A percentile compares a stretch with the other conserved stretches of the same genome.
Conservation (phyloP, 2,113 vertebrate species). For the Leuciscus idus region DNA sequence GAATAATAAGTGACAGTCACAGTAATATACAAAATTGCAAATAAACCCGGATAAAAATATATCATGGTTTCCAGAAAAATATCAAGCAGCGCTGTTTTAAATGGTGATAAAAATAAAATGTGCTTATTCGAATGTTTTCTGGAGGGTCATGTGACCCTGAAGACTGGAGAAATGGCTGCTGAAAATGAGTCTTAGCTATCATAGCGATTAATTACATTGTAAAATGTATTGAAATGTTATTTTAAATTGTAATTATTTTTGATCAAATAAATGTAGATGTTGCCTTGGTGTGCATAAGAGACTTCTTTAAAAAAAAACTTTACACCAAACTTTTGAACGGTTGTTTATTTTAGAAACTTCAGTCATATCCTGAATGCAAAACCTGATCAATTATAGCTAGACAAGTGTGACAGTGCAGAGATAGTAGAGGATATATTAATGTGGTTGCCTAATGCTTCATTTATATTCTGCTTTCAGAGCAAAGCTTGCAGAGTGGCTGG, state of each 20-base stretch:
- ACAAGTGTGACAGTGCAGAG: neutral
- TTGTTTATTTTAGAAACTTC: neutral
- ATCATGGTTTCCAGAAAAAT: neutral
- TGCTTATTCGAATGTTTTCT: neutral
- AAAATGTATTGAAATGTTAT: neutral
- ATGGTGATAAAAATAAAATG: neutral
- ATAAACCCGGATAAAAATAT: neutral
- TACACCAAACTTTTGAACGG: neutral
- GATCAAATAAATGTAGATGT: neutral
- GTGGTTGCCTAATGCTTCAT: neutral
- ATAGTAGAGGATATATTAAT: neutral
- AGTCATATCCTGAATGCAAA: neutral
- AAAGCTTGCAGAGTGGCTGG: slow-evolving; percentile 81
- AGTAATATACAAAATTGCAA: too few species aligned
- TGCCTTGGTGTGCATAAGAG: neutral
- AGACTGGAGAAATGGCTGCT: neutral
- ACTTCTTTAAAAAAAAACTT: neutral
- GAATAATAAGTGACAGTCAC: neutral
- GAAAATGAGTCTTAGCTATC: neutral
- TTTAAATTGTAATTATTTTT: neutral
- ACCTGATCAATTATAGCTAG: neutral
- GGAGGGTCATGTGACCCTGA: neutral
- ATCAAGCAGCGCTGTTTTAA: neutral
- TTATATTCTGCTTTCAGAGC: slow-evolving; percentile 67
- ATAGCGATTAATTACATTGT: too few species aligned